Evolutionary conservation across 2,888 invertebrate genomes (phyloP), one percentile per base, ranked within the genome.

Genomic region (Mycalesis mineus): DNA sequence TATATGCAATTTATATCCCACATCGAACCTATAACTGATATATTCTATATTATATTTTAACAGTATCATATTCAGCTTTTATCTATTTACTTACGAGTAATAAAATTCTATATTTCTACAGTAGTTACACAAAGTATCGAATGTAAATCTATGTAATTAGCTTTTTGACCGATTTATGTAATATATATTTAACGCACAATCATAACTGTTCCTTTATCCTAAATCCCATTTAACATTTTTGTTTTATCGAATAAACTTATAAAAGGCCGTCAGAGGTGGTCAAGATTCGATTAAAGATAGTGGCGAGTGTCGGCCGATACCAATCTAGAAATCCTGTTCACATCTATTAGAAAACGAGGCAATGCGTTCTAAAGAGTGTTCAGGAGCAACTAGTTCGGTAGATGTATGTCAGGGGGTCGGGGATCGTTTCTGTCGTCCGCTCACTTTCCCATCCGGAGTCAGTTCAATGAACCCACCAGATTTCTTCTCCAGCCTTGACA

Each of bases 401-500:
- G 72, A 89, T 85, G 81, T 89, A 74, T 88, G 89, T 88, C 82
- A 88, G 71, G 83, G 79, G 89, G 88, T 82, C 88, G 77, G 65
- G 65, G 67, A 64, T 63, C 54, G 62, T 73, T 70, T 67, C 75
- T 71, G 71, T 64, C 74, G 76, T 67, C 67, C 79, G 84, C 78
- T 80, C 82, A 87, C 89, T 89, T 89, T 88, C 88, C 79, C 84
- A 82, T 81, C 75, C 78, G 76, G 73, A 68, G 76, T 70, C 68
- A 75, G 87, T 74, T 67, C 87, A 71, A 82, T 84, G 88, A 88
- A 81, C 88, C 75, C 80, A 69, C 68, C 79, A 78, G 87, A 87
- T 88, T 88, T 86, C 89, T 84, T 85, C 81, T 78, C 77, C 78
- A 89, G 73, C 89, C 89, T 89, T 89, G 89, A 89, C 88, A 88